These are phyloP conservation scores for Thelohanellus kitauei DNA, from an alignment of 30 jellyfish, hydroid and myxozoan genomes.

Conservation along the genomic window DNA sequence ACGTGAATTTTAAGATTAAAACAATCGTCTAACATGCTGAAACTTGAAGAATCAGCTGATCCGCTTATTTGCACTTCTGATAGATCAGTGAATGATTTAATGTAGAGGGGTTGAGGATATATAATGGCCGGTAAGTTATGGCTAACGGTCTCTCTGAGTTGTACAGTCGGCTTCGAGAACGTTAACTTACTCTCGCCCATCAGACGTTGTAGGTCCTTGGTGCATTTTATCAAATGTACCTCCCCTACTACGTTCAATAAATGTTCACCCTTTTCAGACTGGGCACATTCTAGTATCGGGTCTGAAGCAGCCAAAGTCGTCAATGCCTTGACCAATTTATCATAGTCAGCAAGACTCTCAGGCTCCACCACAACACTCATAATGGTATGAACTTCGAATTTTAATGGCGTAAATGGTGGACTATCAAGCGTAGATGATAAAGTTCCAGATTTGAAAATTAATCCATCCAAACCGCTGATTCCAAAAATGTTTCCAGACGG, in stretches of 20 bases:
- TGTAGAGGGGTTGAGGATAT: no score
- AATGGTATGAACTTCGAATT: constrained; percentile 53
- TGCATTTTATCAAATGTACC: constrained; percentile 52
- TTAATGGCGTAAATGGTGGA: constrained; percentile 74
- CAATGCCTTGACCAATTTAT: constrained; percentile 28
- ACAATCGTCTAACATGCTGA: no score
- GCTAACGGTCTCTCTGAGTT: constrained; percentile 76
- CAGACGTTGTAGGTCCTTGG: constrained; percentile 34
- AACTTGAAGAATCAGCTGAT: no score
- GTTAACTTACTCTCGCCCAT: constrained; percentile 35
- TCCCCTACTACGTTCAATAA: constrained; percentile 86
- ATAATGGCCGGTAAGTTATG: no score
- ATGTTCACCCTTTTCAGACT: constrained; percentile 30
- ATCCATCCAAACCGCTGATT: constrained; percentile 38
- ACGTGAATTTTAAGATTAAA: no score
- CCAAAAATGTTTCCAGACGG: constrained; percentile 94
- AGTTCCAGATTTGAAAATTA: constrained; percentile 68
- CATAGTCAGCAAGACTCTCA: constrained; percentile 48
- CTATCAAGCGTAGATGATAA: constrained; percentile 36
- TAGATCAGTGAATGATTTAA: no score
- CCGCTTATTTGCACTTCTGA: no score
- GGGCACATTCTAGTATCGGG: constrained; percentile 24
- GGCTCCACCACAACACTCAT: constrained; percentile 97
- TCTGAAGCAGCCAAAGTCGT: constrained; percentile 53
- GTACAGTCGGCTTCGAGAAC: constrained; percentile 79